These are phyloP conservation scores for Eulacestoma nigropectus DNA, from an alignment of 2,113 vertebrate species.

Conservation along the genomic window DNA sequence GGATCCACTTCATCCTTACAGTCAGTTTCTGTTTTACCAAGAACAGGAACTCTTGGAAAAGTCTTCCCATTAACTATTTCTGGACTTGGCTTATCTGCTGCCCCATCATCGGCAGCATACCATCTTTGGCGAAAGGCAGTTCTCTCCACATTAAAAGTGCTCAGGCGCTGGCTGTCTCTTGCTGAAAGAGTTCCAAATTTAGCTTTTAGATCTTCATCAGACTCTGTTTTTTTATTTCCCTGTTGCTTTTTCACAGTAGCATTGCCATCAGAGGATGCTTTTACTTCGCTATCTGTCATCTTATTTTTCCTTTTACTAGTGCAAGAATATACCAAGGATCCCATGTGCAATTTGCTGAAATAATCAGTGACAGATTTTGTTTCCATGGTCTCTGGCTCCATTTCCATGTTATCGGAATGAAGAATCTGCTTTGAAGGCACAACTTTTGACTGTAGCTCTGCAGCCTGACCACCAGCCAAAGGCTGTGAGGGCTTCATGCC, in stretches of 20 bases:
- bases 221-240: constrained; percentile 69
- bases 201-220: constrained; percentile 78
- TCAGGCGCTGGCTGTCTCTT: constrained; percentile 84
- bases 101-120: constrained; percentile 78
- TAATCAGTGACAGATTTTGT: constrained; percentile 96
- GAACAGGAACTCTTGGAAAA: constrained; percentile 74
- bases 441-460: constrained; percentile 82
- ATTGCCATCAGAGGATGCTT: constrained; percentile 68
- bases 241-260: constrained; percentile 78
- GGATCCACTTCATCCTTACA: constrained; percentile 76
- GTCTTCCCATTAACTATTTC: constrained; percentile 74
- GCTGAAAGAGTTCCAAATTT: constrained; percentile 85
- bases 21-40: constrained; percentile 75
- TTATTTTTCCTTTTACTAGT: constrained; percentile 86
- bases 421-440: constrained; percentile 90
- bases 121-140: constrained; percentile 90
- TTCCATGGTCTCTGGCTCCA: constrained; percentile 98
- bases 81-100: constrained; percentile 76
- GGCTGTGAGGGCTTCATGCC: constrained; percentile 73
- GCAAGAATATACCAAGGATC: constrained; percentile 83
- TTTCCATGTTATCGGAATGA: constrained; percentile 91
- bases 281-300: constrained; percentile 74
- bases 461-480: constrained; percentile 66
- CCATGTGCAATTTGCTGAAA: constrained; percentile 93
- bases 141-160: constrained; percentile 89